Base-by-base conservation (phyloP, 1,140 invertebrate genomes). In the Antheraea mylitta region DNA sequence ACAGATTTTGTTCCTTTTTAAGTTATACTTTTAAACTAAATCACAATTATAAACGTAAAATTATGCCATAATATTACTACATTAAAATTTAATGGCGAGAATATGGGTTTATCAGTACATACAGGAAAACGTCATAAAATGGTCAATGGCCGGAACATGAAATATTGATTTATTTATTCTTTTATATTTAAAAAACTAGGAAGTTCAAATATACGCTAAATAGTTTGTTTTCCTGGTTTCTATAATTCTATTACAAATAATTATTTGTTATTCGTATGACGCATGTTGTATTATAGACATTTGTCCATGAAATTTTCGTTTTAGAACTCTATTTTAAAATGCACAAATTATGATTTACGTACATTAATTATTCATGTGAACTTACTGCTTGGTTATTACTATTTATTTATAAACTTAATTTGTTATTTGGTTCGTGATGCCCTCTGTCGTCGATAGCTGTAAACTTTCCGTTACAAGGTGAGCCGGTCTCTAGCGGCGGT, bases 371-470 rank as follows among this genome's bases (percentile, higher is more conserved):
- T 11, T 11, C 38, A 11, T 42, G 7, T 13, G 5, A 42, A 42
- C 38, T 4, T 42, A 42, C 11, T 42, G 38, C 0, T 53, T 13
- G 11, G 13, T 53, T 5, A 13, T 53, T 53, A 16, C 16, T 13
- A 64, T 38, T 0, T 64, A 42, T 64, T 37, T 37, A 18, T 62
- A 53, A 68, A 63, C n/a, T 45, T 37, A 66, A 62, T 30, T 68
- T 42, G 59, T 61, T 18, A 60, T 16, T 63, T 62, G 45, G 11
- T 62, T 62, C 60, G 72, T 87, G 88, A 58, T 83, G 86, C 70
- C 87, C 85, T 87, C 84, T 89, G 30, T 91, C 89, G 72, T 87
- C 84, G 9, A 82, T 82, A 11, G 82, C 70, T 7, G 86, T 87
- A 69, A 90, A 91, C 59, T 85, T 91, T 65, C 86, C 87, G 48